A percentile compares a stretch with the other conserved stretches of the same genome.
Evolutionary conservation across 1,140 invertebrate species (phyloP).

Genomic region (Leptinotarsa texana): DNA sequence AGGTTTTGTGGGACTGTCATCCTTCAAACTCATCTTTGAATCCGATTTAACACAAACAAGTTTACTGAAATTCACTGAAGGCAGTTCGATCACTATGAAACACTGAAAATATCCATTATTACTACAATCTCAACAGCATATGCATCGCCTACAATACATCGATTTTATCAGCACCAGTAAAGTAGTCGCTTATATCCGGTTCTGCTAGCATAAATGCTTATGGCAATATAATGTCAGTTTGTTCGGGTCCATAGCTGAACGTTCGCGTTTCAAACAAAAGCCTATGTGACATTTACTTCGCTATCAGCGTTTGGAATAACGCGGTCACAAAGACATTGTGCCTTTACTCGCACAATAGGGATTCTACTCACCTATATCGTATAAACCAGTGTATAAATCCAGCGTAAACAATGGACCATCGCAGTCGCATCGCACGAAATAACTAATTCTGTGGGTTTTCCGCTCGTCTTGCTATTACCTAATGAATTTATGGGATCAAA

Average conservation of each 20-base stretch:
- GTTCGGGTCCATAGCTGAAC: background rate
- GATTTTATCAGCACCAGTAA: background rate
- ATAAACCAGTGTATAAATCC: conserved; percentile 28
- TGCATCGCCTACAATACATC: background rate
- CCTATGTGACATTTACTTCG: conserved; percentile 27
- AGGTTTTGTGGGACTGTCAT: too few relatives aligned
- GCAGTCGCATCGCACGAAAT: conserved; percentile 7
- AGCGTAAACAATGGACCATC: conserved; percentile 8
- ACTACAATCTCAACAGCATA: too few relatives aligned
- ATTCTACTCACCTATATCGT: conserved; percentile 21
- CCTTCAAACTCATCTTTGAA: too few relatives aligned
- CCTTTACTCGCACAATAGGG: conserved; percentile 18
- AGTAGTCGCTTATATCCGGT: background rate
- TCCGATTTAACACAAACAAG: too few relatives aligned
- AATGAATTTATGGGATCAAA: conserved; percentile 23
- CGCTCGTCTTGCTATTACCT: conserved; percentile 23
- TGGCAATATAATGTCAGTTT: background rate
- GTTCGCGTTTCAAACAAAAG: conserved; percentile 22
- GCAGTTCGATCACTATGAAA: too few relatives aligned
- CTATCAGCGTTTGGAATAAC: conserved; percentile 20
- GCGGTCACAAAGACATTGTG: conserved; percentile 31
- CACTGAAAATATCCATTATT: too few relatives aligned
- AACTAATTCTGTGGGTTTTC: conserved; percentile 28
- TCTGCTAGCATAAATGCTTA: background rate
- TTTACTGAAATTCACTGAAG: too few relatives aligned